A percentile compares a stretch with the other conserved stretches of the same genome.
Conservation (phyloP, 1,140 invertebrate species). For the Cydia pomonella region DNA sequence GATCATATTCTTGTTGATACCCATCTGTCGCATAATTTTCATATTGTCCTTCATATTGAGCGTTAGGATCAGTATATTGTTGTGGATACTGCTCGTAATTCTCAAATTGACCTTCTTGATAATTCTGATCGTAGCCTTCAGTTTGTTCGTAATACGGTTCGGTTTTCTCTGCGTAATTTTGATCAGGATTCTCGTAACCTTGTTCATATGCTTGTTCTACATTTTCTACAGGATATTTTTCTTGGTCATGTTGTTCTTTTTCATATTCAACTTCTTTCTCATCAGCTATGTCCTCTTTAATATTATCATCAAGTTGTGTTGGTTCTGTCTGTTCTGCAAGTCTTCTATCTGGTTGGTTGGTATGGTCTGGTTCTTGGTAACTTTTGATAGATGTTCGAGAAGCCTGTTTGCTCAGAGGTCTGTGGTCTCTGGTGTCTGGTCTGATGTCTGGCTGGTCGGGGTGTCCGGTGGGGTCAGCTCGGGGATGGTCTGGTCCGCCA, state of each 20-base stretch:
- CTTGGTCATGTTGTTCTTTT: constrained; percentile 10
- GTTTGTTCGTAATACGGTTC: constrained; percentile 45
- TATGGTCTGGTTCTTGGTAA: constrained; percentile 25
- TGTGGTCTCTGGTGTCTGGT: constrained; percentile 30
- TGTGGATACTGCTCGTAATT: constrained; percentile 66
- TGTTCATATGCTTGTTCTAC: constrained; percentile 12
- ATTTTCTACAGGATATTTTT: not conserved
- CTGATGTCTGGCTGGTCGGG: constrained; percentile 35
- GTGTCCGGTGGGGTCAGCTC: constrained; percentile 44
- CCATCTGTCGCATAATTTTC: constrained; percentile 58
- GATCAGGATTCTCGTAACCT: constrained; percentile 35
- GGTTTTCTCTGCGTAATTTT: constrained; percentile 45
- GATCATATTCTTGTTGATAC: constrained; percentile 60
- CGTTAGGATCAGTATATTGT: constrained; percentile 44
- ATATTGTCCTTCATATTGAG: constrained; percentile 57
- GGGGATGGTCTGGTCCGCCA: constrained; percentile 67
- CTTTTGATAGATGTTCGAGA: constrained; percentile 38
- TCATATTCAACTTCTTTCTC: constrained; percentile 10
- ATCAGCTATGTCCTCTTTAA: constrained; percentile 20
- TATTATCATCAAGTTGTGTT: constrained; percentile 23
- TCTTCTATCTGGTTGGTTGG: too few species aligned
- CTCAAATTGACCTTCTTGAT: constrained; percentile 54
- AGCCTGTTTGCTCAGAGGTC: constrained; percentile 40
- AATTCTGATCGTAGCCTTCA: constrained; percentile 43
- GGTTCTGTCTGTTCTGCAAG: not conserved